These are phyloP conservation scores for Craniophora ligustri DNA, from an alignment of 2,888 invertebrate species.

Conservation along the genomic window DNA sequence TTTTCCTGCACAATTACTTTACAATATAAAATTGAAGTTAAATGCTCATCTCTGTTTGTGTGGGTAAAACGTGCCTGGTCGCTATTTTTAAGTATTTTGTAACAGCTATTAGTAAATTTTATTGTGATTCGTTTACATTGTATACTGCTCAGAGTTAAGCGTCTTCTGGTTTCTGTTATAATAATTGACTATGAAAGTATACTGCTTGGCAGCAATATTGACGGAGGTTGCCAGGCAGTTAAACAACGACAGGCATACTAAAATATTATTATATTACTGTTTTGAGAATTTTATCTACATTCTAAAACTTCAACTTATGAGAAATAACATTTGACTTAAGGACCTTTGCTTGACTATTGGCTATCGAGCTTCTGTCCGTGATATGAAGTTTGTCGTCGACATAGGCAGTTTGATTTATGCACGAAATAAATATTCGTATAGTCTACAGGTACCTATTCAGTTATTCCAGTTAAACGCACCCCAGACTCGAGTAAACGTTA, in stretches of 20 bases:
- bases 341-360: too few species aligned
- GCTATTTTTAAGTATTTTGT: conserved; percentile 45
- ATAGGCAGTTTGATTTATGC: too few species aligned
- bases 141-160: neutral
- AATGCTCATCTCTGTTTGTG: conserved; percentile 38
- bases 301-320: too few species aligned
- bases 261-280: neutral
- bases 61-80: conserved; percentile 42
- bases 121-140: conserved; percentile 47
- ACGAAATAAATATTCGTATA: too few species aligned
- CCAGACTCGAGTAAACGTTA: too few species aligned
- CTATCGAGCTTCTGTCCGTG: too few species aligned
- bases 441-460: too few species aligned
- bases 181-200: neutral
- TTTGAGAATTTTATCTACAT: too few species aligned
- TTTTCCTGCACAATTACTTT: conserved; percentile 64
- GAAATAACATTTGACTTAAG: too few species aligned
- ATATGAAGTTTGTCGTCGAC: too few species aligned
- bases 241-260: neutral
- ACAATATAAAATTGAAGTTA: conserved; percentile 67
- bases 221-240: neutral
- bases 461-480: too few species aligned
- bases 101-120: conserved; percentile 52
- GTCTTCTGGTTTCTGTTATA: neutral
- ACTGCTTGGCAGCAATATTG: neutral